Evolutionary conservation across 2,113 vertebrate genomes (phyloP), one percentile per base, ranked within the genome.

Genomic region (Prolemur simus): DNA sequence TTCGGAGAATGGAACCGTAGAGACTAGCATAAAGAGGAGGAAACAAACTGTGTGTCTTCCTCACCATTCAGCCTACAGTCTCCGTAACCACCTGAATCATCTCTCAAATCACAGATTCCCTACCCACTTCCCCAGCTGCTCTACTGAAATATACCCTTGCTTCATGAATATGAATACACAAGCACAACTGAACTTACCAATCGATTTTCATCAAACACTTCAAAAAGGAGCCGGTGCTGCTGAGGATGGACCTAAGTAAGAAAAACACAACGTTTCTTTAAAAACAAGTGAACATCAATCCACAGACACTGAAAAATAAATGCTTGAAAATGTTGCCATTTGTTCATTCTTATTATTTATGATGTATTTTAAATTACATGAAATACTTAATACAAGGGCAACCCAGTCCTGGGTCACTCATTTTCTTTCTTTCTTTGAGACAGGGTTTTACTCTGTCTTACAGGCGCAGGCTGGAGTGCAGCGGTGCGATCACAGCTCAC

Each of bases 181-280:
- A 93, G 73, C 3, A 68, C 7, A 66, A 29, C 23, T 23, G n/a
- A 45, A 98, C 99, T 98, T 98, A 99, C 99, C 99, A 99, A 98
- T 42, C 99, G 99, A 93, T 99, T 99, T 98, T 99, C 99, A 98
- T 99, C 99, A 98, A 99, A 99, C 74, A 99, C 99, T 98, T 99
- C 99, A 82, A 99, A 98, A 73, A 99, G 99, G 54, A 99, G 98
- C 39, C 99, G 99, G 97, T 99, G 99, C 89, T 99, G 99, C 88
- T 98, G 98, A 81, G 99, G 99, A 98, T 99, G 97, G 92, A 99
- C 99, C 99, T 99, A 96, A n/a, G 91, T 96, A 71, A 97, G 95
- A 87, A 45, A 91, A 98, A 91, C 29, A 96, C 0, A 12, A 49
- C 0, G 12, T 74, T 76, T 52, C 45, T 90, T 97, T 96, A 97